These are phyloP conservation scores for Physella acuta DNA, from an alignment of 1,140 invertebrate species.

Conservation along the genomic window DNA sequence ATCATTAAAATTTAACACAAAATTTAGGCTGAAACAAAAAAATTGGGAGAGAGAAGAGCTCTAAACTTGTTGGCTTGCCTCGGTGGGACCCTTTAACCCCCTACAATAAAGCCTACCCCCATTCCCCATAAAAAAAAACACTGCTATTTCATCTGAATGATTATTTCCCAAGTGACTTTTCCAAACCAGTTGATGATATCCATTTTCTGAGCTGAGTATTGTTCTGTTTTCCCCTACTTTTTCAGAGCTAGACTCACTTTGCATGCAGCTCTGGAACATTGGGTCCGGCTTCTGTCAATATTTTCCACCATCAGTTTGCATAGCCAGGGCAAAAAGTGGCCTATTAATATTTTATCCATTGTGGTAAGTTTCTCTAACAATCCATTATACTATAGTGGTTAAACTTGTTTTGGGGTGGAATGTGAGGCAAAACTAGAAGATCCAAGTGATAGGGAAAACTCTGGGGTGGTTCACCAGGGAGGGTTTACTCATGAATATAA, in stretches of 20 bases:
- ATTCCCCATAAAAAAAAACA: too few species aligned
- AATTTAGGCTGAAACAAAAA: too few species aligned
- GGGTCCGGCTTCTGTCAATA: neutral
- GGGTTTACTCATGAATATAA: too few species aligned
- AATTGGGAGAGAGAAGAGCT: too few species aligned
- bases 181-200: neutral
- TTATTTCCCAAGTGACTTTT: constrained; percentile 5
- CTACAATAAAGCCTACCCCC: too few species aligned
- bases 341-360: neutral
- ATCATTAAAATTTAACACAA: too few species aligned
- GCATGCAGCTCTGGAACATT: neutral
- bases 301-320: neutral
- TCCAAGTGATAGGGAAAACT: too few species aligned
- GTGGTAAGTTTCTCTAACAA: neutral
- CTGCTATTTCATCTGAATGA: neutral
- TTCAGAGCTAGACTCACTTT: neutral
- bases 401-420: neutral
- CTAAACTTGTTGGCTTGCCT: too few species aligned
- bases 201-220: neutral
- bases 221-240: too few species aligned
- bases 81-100: too few species aligned
- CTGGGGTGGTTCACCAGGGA: too few species aligned
- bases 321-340: neutral
- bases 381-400: neutral
- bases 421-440: too few species aligned